Conservation (phyloP, 2,888 invertebrate genomes). For the Trissolcus japonicus region DNA sequence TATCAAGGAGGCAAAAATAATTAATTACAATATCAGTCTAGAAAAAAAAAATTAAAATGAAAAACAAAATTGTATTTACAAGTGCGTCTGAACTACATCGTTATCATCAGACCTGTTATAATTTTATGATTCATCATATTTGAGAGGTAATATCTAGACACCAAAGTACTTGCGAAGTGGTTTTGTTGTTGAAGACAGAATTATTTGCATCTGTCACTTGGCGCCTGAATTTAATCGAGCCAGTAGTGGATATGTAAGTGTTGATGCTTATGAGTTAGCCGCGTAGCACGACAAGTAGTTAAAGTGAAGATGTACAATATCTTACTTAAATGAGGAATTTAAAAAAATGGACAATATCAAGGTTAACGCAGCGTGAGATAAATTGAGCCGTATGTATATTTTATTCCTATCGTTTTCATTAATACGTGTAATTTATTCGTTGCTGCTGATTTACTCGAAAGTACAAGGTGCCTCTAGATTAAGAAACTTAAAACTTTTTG, state of each 20-base stretch:
- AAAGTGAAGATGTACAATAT: conserved; percentile 21
- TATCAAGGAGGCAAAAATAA: conserved; percentile 17
- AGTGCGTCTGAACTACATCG: conserved; percentile 17
- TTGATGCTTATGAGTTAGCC: conserved; percentile 10
- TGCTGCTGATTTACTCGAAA: no score
- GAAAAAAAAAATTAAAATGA: no score
- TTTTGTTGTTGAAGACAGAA: conserved; percentile 16
- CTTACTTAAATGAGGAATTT: neutral
- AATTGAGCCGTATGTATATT: conserved; percentile 1
- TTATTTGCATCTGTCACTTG: conserved; percentile 27
- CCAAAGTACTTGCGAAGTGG: conserved; percentile 6
- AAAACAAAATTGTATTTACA: neutral
- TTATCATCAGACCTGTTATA: conserved; percentile 23
- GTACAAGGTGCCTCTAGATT: no score
- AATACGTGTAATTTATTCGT: no score
- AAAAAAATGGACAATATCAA: conserved; percentile 13
- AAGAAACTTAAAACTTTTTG: no score
- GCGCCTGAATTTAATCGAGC: conserved; percentile 13
- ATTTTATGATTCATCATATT: conserved; percentile 13
- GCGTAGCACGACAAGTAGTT: conserved; percentile 11
- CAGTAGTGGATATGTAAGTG: conserved; percentile 10
- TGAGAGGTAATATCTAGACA: conserved; percentile 10
- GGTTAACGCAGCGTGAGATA: conserved; percentile 26
- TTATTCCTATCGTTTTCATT: no score
- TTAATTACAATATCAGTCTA: conserved; percentile 1